Base-by-base conservation (phyloP, 2,888 invertebrate genomes). In the Drosophila kambysellisi region DNA sequence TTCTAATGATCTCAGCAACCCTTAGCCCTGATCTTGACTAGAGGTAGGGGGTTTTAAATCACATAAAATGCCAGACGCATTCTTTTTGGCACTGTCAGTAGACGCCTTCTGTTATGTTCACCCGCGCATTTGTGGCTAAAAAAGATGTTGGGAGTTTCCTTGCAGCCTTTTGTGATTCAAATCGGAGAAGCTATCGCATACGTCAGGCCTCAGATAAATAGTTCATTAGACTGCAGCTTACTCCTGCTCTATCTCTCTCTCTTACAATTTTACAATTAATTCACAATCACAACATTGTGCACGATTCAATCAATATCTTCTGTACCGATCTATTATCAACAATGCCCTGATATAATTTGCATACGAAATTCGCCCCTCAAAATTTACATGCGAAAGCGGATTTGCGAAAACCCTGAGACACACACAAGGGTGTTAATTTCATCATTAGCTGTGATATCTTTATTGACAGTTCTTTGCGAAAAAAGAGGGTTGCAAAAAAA, bases 111-210 rank as follows among this genome's bases (percentile, higher is more conserved):
- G 53, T 35, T 61, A 3, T 17, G 56, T 12, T 73, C 81, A 25
- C 82, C 82, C 85, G 70, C 88, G 76, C 79, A 70, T 79, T 76
- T 82, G 75, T 66, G 87, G 73, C 82, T 82, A 89, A 80, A 84
- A 56, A 56, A n/a, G n/a, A 39, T 80, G 86, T 46, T 46, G 39
- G 29, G 39, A 56, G 56, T 39, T 39, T 29, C n/a, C 77, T 43
- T 65, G 58, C 51, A 48, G 60, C 39, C 61, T 33, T 56, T 80
- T 72, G 62, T 61, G 67, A 74, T 74, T 81, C 51, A 74, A 74
- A 81, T 74, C 68, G 39, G 43, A 46, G 33, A 15, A 53, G 48
- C 20, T 29, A 25, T 39, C 33, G 48, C 76, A 81, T 61, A 41
- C 76, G 74, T 53, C 54, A 32, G 29, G 57, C 15, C 57, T 62